Conservation (phyloP, 1,140 invertebrate genomes). For the Platorchestia sp. region DNA sequence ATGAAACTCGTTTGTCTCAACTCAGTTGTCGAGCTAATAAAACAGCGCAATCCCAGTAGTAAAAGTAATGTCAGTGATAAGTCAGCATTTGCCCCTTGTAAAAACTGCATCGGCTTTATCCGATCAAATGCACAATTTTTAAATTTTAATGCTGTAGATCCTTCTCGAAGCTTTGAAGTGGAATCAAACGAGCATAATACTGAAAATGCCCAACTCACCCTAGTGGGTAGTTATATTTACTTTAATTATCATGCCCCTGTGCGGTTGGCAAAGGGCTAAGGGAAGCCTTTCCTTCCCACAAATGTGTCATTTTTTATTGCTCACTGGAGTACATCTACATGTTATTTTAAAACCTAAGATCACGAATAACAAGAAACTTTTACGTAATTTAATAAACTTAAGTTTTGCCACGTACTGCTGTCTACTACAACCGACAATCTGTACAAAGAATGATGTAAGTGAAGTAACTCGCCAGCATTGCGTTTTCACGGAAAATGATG, state of each 20-base stretch:
- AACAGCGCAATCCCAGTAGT: not conserved
- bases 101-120: not conserved
- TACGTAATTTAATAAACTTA: too few species aligned
- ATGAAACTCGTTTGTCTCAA: not conserved
- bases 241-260: not conserved
- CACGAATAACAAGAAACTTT: too few species aligned
- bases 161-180: not conserved
- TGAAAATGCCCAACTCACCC: not conserved
- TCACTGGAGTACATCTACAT: not conserved
- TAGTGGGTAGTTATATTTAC: not conserved
- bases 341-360: too few species aligned
- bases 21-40: not conserved
- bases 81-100: not conserved
- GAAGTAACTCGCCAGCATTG: too few species aligned
- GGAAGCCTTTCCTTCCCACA: not conserved
- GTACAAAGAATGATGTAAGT: too few species aligned
- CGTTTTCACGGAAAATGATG: too few species aligned
- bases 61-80: not conserved
- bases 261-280: not conserved
- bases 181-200: not conserved
- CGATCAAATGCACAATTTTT: not conserved
- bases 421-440: too few species aligned
- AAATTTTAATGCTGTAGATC: not conserved
- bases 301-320: not conserved
- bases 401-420: too few species aligned